Conservation (phyloP, 2,113 vertebrate species). For the Stegostoma tigrinum region DNA sequence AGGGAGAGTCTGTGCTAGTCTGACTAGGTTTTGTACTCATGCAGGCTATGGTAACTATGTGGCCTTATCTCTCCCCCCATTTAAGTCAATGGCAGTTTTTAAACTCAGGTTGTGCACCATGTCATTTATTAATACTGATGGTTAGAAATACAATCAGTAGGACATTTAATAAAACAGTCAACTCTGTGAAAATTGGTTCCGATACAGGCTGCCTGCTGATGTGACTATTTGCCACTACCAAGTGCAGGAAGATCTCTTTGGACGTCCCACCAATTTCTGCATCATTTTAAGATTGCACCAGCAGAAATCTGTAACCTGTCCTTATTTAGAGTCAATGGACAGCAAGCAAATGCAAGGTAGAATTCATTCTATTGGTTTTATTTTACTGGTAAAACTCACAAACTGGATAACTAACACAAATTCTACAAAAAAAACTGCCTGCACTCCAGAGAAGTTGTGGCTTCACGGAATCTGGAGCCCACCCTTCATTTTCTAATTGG, state of each 20-base stretch:
- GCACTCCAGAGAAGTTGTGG: neutral
- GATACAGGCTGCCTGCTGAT: neutral
- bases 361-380: neutral
- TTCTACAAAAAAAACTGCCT: neutral
- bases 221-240: neutral
- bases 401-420: neutral
- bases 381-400: neutral
- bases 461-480: neutral
- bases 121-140: neutral
- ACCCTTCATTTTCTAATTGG: neutral
- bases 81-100: neutral
- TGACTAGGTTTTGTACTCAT: neutral
- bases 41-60: neutral
- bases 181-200: neutral
- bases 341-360: neutral
- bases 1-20: neutral
- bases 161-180: neutral
- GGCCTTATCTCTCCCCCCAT: too few species aligned
- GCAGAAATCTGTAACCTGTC: neutral
- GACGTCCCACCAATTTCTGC: neutral
- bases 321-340: too few species aligned
- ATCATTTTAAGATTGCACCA: neutral
- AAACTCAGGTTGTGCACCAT: neutral
- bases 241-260: neutral
- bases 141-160: neutral